Conservation (phyloP, 2,797 vertebrate species). For the Neosilurus hyrtlii region DNA sequence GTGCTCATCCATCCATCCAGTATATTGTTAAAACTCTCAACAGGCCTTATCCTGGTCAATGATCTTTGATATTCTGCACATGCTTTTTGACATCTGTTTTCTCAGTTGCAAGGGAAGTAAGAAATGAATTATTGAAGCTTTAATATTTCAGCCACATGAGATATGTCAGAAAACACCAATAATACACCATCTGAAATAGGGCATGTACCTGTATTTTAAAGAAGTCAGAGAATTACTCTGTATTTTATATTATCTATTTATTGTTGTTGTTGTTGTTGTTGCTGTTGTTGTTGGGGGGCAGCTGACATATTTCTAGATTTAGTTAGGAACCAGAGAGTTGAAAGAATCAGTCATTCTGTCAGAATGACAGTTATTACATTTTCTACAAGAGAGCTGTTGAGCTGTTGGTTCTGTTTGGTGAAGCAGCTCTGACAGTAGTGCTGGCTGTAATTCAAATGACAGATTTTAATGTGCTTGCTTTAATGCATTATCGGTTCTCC, state of each 20-base stretch:
- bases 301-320: constrained; percentile 10
- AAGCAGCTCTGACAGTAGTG: constrained; percentile 13
- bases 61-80: constrained; percentile 37
- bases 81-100: constrained; percentile 14
- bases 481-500: constrained; percentile 11
- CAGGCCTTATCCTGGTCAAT: constrained; percentile 22
- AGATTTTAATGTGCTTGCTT: constrained; percentile 11
- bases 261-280: neutral
- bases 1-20: constrained; percentile 34
- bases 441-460: constrained; percentile 18
- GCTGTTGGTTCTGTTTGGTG: constrained; percentile 7
- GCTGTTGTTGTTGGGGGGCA: no score
- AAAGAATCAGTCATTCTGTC: constrained; percentile 2
- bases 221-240: neutral
- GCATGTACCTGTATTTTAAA: neutral
- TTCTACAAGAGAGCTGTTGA: constrained; percentile 14
- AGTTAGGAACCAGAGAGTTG: constrained; percentile 10
- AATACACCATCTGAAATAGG: neutral
- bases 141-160: constrained; percentile 32
- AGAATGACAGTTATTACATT: constrained; percentile 42
- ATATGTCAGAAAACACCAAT: constrained; percentile 16
- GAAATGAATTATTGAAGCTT: constrained; percentile 47
- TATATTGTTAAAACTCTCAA: constrained; percentile 18
- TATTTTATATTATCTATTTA: neutral
- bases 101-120: constrained; percentile 21